phyloP scores from a whole-genome alignment of 2,888 invertebrate genomes.

The Palloptera scutellata region DNA sequence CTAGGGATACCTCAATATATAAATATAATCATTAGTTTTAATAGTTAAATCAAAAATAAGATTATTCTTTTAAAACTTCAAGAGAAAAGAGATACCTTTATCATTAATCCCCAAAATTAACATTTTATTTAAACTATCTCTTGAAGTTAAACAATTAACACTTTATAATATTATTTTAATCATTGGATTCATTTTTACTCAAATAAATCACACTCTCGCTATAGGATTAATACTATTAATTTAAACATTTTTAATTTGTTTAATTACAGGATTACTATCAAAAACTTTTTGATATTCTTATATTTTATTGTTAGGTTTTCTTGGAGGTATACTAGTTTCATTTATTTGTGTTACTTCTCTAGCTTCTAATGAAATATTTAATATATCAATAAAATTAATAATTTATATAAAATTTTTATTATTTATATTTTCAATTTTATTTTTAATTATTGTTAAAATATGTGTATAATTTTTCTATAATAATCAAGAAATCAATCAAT shows the following conservation, averaged over 20 bases:
- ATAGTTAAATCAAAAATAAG: constrained; percentile 74
- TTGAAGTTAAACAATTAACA: constrained; percentile 56
- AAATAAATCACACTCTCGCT: constrained; percentile 66
- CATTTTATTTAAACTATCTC: constrained; percentile 73
- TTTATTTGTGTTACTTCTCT: constrained; percentile 73
- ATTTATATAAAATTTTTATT: constrained; percentile 37
- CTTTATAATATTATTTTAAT: constrained; percentile 41
- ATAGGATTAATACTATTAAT: constrained; percentile 68
- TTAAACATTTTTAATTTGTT: constrained; percentile 66
- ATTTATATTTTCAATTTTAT: constrained; percentile 45
- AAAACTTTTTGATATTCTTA: constrained; percentile 70
- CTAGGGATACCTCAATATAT: constrained; percentile 60
- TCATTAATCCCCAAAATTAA: constrained; percentile 77
- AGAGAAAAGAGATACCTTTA: constrained; percentile 67
- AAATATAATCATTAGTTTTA: constrained; percentile 69
- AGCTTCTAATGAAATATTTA: constrained; percentile 71
- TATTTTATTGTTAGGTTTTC: constrained; percentile 70
- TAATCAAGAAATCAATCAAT: constrained; percentile 61
- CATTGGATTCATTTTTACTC: constrained; percentile 62
- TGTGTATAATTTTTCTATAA: constrained; percentile 58
- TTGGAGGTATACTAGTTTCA: constrained; percentile 72
- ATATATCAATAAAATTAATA: constrained; percentile 55
- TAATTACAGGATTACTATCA: constrained; percentile 66
- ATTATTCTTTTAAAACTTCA: constrained; percentile 69
- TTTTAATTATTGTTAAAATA: constrained; percentile 48